Evolutionary conservation across 1,140 invertebrate species (phyloP).

Genomic region (Drosophila takahashii): DNA sequence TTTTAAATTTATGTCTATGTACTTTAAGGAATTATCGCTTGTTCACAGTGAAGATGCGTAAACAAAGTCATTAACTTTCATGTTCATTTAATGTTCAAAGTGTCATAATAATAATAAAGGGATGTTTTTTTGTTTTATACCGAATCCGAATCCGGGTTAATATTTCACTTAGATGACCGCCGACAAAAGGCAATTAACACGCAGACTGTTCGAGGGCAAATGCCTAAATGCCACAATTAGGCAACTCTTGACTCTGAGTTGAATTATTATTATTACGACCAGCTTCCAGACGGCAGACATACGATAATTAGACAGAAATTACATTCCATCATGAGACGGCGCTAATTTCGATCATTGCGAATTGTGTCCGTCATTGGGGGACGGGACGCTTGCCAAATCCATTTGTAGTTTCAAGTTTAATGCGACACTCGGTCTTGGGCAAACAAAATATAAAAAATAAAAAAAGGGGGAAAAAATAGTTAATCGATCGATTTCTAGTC

Average conservation of each 20-base stretch:
- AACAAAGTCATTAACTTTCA: not conserved
- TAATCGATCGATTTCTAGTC: slow-evolving; percentile 75
- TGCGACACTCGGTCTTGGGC: slow-evolving; percentile 63
- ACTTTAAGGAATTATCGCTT: not conserved
- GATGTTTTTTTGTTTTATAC: not conserved
- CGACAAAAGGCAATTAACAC: slow-evolving; percentile 19
- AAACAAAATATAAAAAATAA: not conserved
- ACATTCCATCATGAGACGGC: slow-evolving; percentile 54
- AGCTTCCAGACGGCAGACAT: slow-evolving; percentile 13
- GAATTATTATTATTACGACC: slow-evolving; percentile 37
- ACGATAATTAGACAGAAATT: slow-evolving; percentile 35
- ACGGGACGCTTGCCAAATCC: slow-evolving; percentile 27
- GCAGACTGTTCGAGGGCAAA: slow-evolving; percentile 17
- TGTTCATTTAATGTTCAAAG: not conserved
- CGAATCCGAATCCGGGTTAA: not conserved
- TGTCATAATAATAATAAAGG: not conserved
- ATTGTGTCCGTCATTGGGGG: slow-evolving; percentile 25
- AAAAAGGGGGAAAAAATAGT: not conserved
- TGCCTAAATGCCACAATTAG: slow-evolving; percentile 35
- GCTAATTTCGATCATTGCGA: slow-evolving; percentile 26
- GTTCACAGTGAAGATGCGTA: not conserved
- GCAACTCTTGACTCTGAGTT: not conserved
- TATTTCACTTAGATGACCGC: slow-evolving; percentile 8
- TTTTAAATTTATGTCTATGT: too few species aligned
- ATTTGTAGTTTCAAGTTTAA: slow-evolving; percentile 70